Evolutionary conservation across 53 echinoderm and acorn worm species (phyloP).

Genomic region (Henricia sp.): DNA sequence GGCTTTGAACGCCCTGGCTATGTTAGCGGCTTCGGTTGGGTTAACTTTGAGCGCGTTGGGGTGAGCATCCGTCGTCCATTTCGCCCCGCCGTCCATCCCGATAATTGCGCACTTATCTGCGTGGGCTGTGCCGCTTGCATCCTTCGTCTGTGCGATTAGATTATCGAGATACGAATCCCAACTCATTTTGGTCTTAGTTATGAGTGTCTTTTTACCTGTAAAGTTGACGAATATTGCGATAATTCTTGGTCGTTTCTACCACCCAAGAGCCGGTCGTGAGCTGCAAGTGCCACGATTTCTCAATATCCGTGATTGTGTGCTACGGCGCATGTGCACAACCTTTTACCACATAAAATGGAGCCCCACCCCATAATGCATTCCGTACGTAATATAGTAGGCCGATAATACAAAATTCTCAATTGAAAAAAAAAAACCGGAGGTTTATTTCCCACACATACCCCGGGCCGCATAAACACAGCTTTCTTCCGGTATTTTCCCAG

Average conservation of each 20-base stretch:
- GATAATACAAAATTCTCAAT: background rate
- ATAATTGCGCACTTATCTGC: slow-evolving; percentile 70
- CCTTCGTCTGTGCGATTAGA: slow-evolving; percentile 72
- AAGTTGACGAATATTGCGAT: background rate
- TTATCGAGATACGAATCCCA: slow-evolving; percentile 86
- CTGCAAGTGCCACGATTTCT: background rate
- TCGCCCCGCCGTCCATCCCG: slow-evolving; percentile 66
- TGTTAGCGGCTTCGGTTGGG: slow-evolving; percentile 28
- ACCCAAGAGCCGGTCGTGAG: background rate
- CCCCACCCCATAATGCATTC: slow-evolving; percentile 67
- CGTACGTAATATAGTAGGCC: slow-evolving; percentile 35
- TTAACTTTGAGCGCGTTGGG: slow-evolving; percentile 46
- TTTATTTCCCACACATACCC: no score
- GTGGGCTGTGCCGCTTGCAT: slow-evolving; percentile 59
- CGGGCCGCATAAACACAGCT: no score
- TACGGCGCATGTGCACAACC: slow-evolving; percentile 20
- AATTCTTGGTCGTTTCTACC: no score
- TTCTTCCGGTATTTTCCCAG: no score
- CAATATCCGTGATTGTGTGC: slow-evolving; percentile 3
- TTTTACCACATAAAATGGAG: slow-evolving; percentile 19
- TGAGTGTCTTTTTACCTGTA: no score
- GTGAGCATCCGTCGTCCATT: slow-evolving; percentile 66
- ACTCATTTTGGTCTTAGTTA: slow-evolving; percentile 21
- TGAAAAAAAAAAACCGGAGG: no score
- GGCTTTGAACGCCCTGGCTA: slow-evolving; percentile 67